phyloP scores from a whole-genome alignment of 1,140 invertebrate genomes.

The Rhyacophila brunnea region DNA sequence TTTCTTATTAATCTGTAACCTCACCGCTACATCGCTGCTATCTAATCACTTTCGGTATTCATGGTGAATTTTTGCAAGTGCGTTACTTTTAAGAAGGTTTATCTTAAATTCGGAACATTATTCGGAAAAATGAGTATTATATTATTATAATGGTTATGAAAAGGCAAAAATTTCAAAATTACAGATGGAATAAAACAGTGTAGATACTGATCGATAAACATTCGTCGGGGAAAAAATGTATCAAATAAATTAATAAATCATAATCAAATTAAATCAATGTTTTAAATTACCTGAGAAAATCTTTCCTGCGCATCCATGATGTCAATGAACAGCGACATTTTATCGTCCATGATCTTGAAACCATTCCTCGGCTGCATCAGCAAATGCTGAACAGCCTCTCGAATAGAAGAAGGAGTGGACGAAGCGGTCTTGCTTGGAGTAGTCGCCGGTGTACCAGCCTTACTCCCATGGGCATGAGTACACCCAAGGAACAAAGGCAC shows the following conservation, averaged over 20 bases:
- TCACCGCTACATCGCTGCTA: no score
- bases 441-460: conserved; percentile 41
- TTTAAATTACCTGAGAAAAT: conserved; percentile 70
- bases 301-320: conserved; percentile 77
- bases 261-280: neutral
- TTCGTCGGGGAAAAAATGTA: neutral
- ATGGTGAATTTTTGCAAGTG: no score
- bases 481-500: conserved; percentile 53
- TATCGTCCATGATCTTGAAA: conserved; percentile 72
- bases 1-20: no score
- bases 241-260: neutral
- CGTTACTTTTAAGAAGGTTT: no score
- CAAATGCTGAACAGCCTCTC: conserved; percentile 66
- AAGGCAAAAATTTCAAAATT: no score
- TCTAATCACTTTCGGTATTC: no score
- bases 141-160: no score
- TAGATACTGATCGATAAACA: no score
- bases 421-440: conserved; percentile 45
- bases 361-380: conserved; percentile 67
- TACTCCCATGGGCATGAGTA: conserved; percentile 44
- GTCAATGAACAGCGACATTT: conserved; percentile 74
- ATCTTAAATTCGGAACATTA: no score
- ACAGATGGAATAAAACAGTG: no score
- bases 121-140: no score
- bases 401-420: conserved; percentile 57